Conservation (phyloP, 2,113 vertebrate species). For the Scomber scombrus region DNA sequence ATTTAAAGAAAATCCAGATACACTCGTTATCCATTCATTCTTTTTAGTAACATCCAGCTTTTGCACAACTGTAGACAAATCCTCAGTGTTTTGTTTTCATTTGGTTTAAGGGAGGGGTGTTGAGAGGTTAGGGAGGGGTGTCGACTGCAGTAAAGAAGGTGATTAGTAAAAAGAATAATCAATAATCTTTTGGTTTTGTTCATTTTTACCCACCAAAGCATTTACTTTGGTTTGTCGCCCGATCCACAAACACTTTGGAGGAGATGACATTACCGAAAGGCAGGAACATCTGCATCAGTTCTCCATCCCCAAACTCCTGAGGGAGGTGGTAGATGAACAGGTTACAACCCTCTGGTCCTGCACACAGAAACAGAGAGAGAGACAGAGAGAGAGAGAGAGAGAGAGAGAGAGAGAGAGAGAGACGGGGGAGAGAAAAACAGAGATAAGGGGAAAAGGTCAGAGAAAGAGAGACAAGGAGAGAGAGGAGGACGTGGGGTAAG, state of each 20-base stretch:
- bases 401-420: conserved; percentile 23
- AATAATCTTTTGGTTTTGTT: conserved; percentile 95
- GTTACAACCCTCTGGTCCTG: conserved; percentile 99
- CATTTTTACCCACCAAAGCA: conserved; percentile 99
- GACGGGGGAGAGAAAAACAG: conserved; percentile 11
- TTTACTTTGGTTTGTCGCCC: conserved; percentile 99
- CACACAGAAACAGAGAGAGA: conserved; percentile 60
- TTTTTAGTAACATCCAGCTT: conserved; percentile 44
- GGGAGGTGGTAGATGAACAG: conserved; percentile 99
- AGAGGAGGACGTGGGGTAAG: background rate
- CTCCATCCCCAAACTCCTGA: conserved; percentile 99
- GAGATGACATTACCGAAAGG: conserved; percentile 99
- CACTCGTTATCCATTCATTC: conserved; percentile 34
- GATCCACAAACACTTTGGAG: conserved; percentile 99
- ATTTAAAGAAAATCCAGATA: conserved; percentile 31
- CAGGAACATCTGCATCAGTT: conserved; percentile 99
- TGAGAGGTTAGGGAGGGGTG: conserved; percentile 49
- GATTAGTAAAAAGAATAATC: conserved; percentile 90
- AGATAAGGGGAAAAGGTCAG: conserved; percentile 53
- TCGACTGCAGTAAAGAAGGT: conserved; percentile 82
- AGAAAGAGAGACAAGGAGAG: conserved; percentile 32
- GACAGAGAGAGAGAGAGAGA: conserved; percentile 37
- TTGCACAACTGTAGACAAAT: conserved; percentile 61
- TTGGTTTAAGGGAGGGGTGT: conserved; percentile 49
- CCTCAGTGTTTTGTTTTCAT: conserved; percentile 41